phyloP scores from a whole-genome alignment of 1,140 invertebrate species.

The Drosophila subpulchrella region DNA sequence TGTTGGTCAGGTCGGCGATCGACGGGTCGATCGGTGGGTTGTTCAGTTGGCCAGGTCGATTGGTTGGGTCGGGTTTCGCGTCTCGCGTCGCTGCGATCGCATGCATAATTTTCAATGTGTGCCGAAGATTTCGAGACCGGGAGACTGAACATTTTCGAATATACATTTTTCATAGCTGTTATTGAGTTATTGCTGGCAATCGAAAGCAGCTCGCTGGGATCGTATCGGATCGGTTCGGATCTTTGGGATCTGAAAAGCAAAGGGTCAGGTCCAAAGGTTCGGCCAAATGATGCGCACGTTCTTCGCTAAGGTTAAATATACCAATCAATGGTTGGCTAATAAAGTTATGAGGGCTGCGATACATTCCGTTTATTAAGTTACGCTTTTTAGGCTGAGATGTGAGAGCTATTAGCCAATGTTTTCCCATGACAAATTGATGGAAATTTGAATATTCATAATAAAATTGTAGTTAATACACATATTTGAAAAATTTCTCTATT shows the following conservation, averaged over 20 bases:
- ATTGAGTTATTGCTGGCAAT: conserved; percentile 81
- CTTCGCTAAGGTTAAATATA: conserved; percentile 71
- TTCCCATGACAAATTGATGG: conserved; percentile 45
- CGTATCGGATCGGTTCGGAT: conserved; percentile 11
- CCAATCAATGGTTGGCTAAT: conserved; percentile 49
- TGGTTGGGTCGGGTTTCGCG: conserved; percentile 52
- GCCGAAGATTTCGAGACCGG: conserved; percentile 60
- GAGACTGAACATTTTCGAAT: conserved; percentile 39
- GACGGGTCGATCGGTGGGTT: conserved; percentile 26
- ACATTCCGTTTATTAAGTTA: conserved; percentile 31
- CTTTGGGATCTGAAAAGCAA: conserved; percentile 11
- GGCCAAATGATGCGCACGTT: conserved; percentile 76
- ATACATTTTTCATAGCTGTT: conserved; percentile 44
- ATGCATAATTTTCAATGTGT: conserved; percentile 79
- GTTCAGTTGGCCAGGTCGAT: conserved; percentile 42
- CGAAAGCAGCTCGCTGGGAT: conserved; percentile 58
- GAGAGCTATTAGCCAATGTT: conserved; percentile 19
- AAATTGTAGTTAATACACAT: conserved; percentile 8
- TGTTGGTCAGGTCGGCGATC: conserved; percentile 64
- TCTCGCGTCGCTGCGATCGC: conserved; percentile 60
- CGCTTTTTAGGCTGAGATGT: conserved; percentile 30
- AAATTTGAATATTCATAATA: conserved; percentile 39
- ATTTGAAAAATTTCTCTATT: conserved; percentile 14
- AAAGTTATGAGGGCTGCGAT: conserved; percentile 43
- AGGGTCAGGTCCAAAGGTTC: conserved; percentile 17